Evolutionary conservation across 2,888 invertebrate genomes (phyloP).

Genomic region (Macrophya annulata): DNA sequence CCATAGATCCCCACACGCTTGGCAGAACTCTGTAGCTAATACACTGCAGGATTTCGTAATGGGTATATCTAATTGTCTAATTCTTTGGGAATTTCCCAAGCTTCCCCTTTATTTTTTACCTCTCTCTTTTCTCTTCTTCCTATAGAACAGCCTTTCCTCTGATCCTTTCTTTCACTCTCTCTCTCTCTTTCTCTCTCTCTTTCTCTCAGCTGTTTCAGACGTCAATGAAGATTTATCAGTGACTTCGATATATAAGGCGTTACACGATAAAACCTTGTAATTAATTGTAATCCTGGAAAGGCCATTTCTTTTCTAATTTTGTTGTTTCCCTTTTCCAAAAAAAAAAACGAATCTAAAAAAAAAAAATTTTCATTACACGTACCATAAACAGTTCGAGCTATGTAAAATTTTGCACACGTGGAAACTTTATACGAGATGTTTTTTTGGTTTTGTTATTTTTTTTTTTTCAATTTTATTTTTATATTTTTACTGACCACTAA

Average conservation of each 20-base stretch:
- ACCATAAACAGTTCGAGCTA: neutral
- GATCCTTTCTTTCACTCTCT: neutral
- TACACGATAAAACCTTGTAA: neutral
- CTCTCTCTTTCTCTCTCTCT: neutral
- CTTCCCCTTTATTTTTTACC: neutral
- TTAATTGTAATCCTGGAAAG: too few relatives aligned
- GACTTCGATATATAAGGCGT: neutral
- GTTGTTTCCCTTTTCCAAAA: neutral
- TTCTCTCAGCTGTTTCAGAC: neutral
- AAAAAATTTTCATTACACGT: neutral
- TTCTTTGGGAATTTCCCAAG: constrained; percentile 18
- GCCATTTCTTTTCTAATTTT: too few relatives aligned
- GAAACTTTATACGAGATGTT: neutral
- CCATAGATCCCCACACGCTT: neutral
- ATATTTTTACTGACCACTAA: neutral
- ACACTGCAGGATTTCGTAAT: neutral
- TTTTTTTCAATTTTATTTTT: too few relatives aligned
- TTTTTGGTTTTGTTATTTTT: too few relatives aligned
- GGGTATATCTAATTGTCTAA: constrained; percentile 9
- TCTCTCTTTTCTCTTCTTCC: neutral
- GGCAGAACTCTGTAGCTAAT: neutral
- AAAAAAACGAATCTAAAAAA: neutral
- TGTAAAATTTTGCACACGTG: neutral
- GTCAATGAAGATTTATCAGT: neutral
- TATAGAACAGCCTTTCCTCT: neutral